phyloP scores from a whole-genome alignment of 2,888 invertebrate genomes.

The Eristalis arbustorum region DNA sequence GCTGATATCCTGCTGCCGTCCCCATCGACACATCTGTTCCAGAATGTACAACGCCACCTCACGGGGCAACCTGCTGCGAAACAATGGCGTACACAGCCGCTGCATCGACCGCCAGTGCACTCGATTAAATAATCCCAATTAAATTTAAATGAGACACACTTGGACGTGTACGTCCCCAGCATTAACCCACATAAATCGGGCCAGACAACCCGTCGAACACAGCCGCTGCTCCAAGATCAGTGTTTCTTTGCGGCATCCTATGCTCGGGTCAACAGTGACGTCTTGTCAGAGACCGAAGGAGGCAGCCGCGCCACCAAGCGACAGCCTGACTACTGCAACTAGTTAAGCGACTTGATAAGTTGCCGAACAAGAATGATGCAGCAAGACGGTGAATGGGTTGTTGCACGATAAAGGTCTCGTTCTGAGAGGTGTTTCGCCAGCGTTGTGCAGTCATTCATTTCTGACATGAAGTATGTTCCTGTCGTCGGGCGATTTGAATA shows the following conservation, averaged over 20 bases:
- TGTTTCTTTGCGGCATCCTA: neutral
- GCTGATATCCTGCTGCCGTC: neutral
- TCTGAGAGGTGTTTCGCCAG: conserved; percentile 41
- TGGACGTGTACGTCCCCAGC: conserved; percentile 1
- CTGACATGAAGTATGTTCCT: neutral
- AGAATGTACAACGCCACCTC: neutral
- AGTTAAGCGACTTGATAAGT: conserved; percentile 57
- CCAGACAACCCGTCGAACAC: conserved; percentile 29
- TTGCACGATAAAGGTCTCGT: conserved; percentile 49
- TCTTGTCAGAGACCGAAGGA: conserved; percentile 19
- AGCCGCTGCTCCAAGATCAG: neutral
- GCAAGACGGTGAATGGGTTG: conserved; percentile 45
- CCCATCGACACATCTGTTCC: neutral
- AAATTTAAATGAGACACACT: conserved; percentile 54
- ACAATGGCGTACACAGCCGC: neutral
- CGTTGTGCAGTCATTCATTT: neutral
- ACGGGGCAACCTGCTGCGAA: neutral
- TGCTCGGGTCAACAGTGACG: conserved; percentile 55
- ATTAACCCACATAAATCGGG: conserved; percentile 54
- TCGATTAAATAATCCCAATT: conserved; percentile 55
- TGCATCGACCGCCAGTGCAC: neutral
- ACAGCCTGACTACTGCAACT: conserved; percentile 35
- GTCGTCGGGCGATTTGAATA: neutral
- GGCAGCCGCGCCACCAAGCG: neutral
- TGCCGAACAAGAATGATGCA: conserved; percentile 64